Percentiles rank a stretch among this genome's conserved stretches.
Conservation (phyloP, 2,888 invertebrate genomes). For the Erebia ligea region DNA sequence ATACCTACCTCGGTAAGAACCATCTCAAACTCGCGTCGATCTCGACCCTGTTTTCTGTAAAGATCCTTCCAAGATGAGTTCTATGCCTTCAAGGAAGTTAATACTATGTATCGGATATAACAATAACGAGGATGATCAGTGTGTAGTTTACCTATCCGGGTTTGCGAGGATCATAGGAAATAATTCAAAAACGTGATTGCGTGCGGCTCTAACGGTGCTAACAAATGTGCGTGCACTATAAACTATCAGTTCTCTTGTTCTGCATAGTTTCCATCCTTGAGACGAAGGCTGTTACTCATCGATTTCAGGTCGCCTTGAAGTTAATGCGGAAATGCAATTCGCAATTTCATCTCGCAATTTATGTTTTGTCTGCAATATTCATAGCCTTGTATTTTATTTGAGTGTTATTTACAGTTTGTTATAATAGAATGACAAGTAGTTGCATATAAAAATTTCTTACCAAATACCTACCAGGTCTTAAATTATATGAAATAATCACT, state of each 20-base stretch:
- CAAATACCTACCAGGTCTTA: too few species aligned
- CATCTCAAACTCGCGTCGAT: too few species aligned
- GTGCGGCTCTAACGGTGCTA: background rate
- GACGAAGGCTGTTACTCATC: conserved; percentile 32
- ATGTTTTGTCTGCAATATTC: conserved; percentile 5
- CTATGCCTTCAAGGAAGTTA: too few species aligned
- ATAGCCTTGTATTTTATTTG: background rate
- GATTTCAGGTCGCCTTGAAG: conserved; percentile 33
- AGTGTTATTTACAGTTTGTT: background rate
- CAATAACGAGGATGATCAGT: background rate
- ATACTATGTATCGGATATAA: too few species aligned
- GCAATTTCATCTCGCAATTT: conserved; percentile 20
- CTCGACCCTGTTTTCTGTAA: background rate
- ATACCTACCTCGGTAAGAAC: too few species aligned
- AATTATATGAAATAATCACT: too few species aligned
- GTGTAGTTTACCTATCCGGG: background rate
- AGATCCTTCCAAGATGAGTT: too few species aligned
- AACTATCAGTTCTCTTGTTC: conserved; percentile 24
- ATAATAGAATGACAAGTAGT: background rate
- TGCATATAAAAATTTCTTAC: too few species aligned
- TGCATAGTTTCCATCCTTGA: conserved; percentile 33
- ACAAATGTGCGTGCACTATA: background rate
- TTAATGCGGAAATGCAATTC: conserved; percentile 34
- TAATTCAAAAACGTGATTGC: background rate
- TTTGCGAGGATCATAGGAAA: background rate